phyloP scores from a whole-genome alignment of 2,113 vertebrate genomes.

The human (Homo sapiens) region DNA sequence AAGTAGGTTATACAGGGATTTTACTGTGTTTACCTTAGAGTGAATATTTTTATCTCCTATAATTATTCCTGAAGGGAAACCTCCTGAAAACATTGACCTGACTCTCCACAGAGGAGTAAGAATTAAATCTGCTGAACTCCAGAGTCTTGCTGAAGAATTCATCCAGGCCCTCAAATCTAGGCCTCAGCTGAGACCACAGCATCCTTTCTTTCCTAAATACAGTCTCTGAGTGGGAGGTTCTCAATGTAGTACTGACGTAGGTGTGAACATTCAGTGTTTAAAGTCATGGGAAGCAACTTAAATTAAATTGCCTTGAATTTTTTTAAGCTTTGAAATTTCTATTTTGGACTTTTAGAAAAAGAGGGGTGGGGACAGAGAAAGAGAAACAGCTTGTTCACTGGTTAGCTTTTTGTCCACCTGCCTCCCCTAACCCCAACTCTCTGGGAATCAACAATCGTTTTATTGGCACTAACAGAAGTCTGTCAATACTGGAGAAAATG shows the following conservation, averaged over 20 bases:
- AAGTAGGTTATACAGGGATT: constrained; percentile 15
- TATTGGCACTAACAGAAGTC: constrained; percentile 43
- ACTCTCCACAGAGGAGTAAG: constrained; percentile 5
- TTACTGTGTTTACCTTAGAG: constrained; percentile 29
- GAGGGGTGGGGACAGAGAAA: constrained; percentile 38
- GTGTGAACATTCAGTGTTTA: constrained; percentile 80
- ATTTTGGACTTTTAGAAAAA: constrained; percentile 68
- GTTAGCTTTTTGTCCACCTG: constrained; percentile 49
- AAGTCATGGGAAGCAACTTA: constrained; percentile 80
- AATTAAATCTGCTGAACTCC: constrained; percentile 55
- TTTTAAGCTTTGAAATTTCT: constrained; percentile 77
- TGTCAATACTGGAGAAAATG: constrained; percentile 59
- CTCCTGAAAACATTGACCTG: constrained; percentile 24
- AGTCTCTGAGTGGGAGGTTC: constrained; percentile 78
- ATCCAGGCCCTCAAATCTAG: constrained; percentile 62
- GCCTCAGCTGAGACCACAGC: constrained; percentile 70
- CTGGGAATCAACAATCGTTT: constrained; percentile 45
- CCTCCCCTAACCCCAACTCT: background rate
- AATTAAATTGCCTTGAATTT: constrained; percentile 77
- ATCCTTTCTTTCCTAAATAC: constrained; percentile 76
- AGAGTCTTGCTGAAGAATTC: constrained; percentile 57
- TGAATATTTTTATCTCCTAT: constrained; percentile 44
- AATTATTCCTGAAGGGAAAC: constrained; percentile 40
- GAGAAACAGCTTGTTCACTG: constrained; percentile 70
- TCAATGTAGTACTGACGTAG: constrained; percentile 80